A percentile compares a stretch with the other conserved stretches of the same genome.
phyloP scores from a whole-genome alignment of 2,888 invertebrate genomes.

The Leptinotarsa peninsularis region DNA sequence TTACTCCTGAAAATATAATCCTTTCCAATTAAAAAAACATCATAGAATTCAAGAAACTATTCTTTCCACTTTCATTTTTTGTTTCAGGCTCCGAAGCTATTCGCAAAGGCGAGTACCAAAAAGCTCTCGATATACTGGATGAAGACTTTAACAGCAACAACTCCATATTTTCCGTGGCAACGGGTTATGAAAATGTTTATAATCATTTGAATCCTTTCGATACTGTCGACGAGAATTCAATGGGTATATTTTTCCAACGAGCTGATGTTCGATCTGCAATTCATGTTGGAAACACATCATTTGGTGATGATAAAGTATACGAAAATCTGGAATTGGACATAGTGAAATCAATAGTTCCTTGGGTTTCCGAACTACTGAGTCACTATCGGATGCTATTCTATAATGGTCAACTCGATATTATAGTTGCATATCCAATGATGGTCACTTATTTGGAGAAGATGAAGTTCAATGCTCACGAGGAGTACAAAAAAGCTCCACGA shows the following conservation, averaged over 20 bases:
- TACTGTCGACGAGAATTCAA: constrained; percentile 31
- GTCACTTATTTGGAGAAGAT: constrained; percentile 79
- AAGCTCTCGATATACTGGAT: constrained; percentile 20
- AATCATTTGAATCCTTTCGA: constrained; percentile 32
- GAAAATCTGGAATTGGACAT: constrained; percentile 33
- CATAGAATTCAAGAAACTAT: too few relatives aligned
- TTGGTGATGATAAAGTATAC: constrained; percentile 20
- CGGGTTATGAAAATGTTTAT: constrained; percentile 21
- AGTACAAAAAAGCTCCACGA: constrained; percentile 74
- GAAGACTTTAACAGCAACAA: constrained; percentile 5
- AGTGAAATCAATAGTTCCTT: constrained; percentile 44
- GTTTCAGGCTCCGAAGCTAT: constrained; percentile 20
- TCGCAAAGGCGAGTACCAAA: constrained; percentile 27
- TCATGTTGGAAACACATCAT: constrained; percentile 82
- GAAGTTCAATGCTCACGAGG: constrained; percentile 73
- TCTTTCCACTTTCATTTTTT: neutral
- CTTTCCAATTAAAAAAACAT: too few relatives aligned
- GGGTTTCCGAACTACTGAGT: constrained; percentile 70
- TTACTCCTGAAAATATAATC: too few relatives aligned
- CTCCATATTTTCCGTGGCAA: neutral
- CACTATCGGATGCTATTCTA: constrained; percentile 81
- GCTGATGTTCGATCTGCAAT: constrained; percentile 75
- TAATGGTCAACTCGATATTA: constrained; percentile 89
- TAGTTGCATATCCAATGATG: constrained; percentile 86
- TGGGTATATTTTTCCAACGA: constrained; percentile 61